Base-by-base conservation (phyloP, 2,888 invertebrate species). In the Scaeva pyrastri region DNA sequence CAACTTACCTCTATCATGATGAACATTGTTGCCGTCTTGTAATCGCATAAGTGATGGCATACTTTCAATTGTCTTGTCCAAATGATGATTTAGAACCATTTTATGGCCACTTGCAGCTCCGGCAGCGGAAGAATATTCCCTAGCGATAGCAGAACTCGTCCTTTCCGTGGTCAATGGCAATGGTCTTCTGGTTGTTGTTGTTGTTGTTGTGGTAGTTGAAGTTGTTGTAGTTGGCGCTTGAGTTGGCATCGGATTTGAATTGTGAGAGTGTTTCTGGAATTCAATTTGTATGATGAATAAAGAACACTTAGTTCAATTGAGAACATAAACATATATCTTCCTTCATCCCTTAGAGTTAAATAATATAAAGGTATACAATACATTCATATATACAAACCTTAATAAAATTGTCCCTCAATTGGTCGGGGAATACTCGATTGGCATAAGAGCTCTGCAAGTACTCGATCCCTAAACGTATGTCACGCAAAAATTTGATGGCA, bases 381-480 rank as follows among this genome's bases (percentile, higher is more conserved):
- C 2, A 26, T 21, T n/a, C n/a, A 62, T 45, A 50, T 43, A 43
- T 74, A 78, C 64, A 8, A 72, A 90, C 90, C 88, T 91, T 91
- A 12, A 92, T 79, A 36, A 91, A 90, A 81, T 91, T 92, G 78
- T 91, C 91, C 39, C 89, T 90, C 60, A 91, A 87, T 74, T 91
- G 91, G 41, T 91, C 91, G 12, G 91, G 90, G 64, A 91, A 91
- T 31, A 91, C 90, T 55, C 91, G 91, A 88, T 91, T 91, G 48
- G 90, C 89, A 88, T 92, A 92, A 11, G 92, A 92, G 14, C 94
- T 93, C 88, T 95, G 95, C 76, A 96, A 93, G 90, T 95, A 95
- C 88, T 96, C 95, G 89, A 97, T 94, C 88, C 96, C 95, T 89
- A 95, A 94, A 90, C 96, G 96, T 89, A 96, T 96, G 90, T 96